Conservation (phyloP, 2,888 invertebrate species). For the Drosophila infuscata region DNA sequence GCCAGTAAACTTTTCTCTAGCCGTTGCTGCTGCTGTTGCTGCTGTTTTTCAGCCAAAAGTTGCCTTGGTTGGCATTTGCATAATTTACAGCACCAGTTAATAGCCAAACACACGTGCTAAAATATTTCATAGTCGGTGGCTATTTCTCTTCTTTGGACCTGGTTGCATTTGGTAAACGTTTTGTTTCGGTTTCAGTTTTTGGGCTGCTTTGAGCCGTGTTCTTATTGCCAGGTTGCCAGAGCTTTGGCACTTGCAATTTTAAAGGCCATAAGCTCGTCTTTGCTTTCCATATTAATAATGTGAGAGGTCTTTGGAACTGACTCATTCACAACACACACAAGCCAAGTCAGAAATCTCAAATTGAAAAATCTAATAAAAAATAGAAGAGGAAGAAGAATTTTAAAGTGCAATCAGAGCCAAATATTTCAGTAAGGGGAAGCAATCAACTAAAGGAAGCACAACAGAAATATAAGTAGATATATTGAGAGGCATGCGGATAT, state of each 20-base stretch:
- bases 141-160: not conserved
- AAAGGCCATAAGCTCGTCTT: constrained; percentile 14
- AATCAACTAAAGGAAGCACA: constrained; percentile 6
- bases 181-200: constrained; percentile 5
- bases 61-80: constrained; percentile 60
- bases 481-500: not conserved
- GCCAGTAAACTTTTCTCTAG: constrained; percentile 49
- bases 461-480: not conserved
- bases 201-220: not conserved
- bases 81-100: constrained; percentile 72
- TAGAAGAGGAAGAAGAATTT: not conserved
- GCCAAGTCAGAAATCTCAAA: constrained; percentile 14
- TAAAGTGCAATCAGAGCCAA: constrained; percentile 47
- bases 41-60: constrained; percentile 19
- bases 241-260: constrained; percentile 16
- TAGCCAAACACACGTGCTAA: constrained; percentile 68
- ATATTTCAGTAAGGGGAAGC: constrained; percentile 21
- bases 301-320: constrained; percentile 1
- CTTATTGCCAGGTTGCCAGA: constrained; percentile 2
- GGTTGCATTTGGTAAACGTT: constrained; percentile 6
- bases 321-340: constrained; percentile 4
- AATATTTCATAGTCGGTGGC: constrained; percentile 23
- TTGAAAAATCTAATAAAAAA: constrained; percentile 13
- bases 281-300: constrained; percentile 13
- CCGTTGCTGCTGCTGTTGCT: constrained; percentile 6